These are phyloP conservation scores for Aphaenogaster ashmeadi DNA, from an alignment of 1,140 invertebrate genomes.

Conservation along the genomic window DNA sequence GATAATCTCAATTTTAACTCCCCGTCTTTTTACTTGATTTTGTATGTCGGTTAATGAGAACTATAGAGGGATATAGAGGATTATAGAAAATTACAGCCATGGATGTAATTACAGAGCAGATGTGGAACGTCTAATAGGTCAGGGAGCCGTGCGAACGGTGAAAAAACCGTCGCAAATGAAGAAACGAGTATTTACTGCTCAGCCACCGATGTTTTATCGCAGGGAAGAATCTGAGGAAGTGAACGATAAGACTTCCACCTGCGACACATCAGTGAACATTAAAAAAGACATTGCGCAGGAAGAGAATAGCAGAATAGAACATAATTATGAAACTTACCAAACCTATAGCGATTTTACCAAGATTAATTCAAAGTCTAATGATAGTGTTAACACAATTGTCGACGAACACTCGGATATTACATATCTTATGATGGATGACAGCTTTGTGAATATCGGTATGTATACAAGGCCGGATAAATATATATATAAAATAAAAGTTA, in stretches of 20 bases:
- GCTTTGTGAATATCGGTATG: conserved; percentile 67
- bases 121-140: conserved; percentile 85
- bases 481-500: background rate
- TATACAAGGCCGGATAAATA: conserved; percentile 5
- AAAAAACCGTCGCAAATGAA: conserved; percentile 84
- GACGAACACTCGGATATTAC: conserved; percentile 69
- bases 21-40: background rate
- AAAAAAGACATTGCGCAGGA: background rate
- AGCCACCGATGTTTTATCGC: conserved; percentile 68
- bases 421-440: conserved; percentile 73
- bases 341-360: conserved; percentile 1
- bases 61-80: too few species aligned
- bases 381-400: conserved; percentile 47
- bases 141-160: conserved; percentile 85
- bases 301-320: conserved; percentile 3
- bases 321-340: conserved; percentile 20
- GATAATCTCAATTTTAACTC: background rate
- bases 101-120: conserved; percentile 79
- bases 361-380: background rate
- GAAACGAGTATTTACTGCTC: conserved; percentile 78
- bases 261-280: background rate
- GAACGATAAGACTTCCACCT: background rate
- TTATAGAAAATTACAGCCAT: conserved; percentile 46
- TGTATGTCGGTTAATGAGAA: background rate
- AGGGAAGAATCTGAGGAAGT: conserved; percentile 46